Base-by-base conservation (phyloP, 2,888 invertebrate species). In the Lithophane ornitopus region DNA sequence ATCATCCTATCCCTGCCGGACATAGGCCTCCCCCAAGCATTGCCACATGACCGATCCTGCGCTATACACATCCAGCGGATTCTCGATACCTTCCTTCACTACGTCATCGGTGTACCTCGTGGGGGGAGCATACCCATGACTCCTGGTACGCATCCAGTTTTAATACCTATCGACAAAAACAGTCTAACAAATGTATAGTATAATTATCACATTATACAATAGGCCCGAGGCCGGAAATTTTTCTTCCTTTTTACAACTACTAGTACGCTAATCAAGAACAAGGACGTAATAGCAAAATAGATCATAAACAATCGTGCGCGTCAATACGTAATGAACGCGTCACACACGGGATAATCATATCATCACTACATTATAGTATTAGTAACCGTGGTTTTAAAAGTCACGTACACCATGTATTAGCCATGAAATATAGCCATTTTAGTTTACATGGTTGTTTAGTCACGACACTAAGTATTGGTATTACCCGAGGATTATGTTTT, bases 331-430 rank as follows among this genome's bases (percentile, higher is more conserved):
- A 44, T 12, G 11, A 12, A 7, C 12, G 41, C 81, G 75, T 84
- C 75, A 84, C 8, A 26, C 22, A 61, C 6, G 26, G 69, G 66
- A 67, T 63, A 76, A 70, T 70, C 66, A 56, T 70, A 46, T 7
- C n/a, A 65, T 72, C 61, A 67, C 44, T 67, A 22, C 26, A 71
- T n/a, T 61, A 19, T 44, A 34, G 59, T 79, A 61, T 68, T 59
- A 69, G 75, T 76, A 49, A 75, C 39, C 22, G 46, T 58, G 34
- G 65, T 39, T 62, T 49, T 39, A 66, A 8, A 72, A 70, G 82
- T 84, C 82, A 82, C 85, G 82, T 82, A 82, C 76, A 67, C 85
- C 72, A 84, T 75, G n/a, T 39, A 52, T 74, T 39, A 58, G 26
- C 49, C 46, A 78, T 78, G n/a, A 34, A 56, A 72, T n/a, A n/a